Evolutionary conservation across 2,113 vertebrate species (phyloP).

Genomic region (Prionailurus bengalensis): DNA sequence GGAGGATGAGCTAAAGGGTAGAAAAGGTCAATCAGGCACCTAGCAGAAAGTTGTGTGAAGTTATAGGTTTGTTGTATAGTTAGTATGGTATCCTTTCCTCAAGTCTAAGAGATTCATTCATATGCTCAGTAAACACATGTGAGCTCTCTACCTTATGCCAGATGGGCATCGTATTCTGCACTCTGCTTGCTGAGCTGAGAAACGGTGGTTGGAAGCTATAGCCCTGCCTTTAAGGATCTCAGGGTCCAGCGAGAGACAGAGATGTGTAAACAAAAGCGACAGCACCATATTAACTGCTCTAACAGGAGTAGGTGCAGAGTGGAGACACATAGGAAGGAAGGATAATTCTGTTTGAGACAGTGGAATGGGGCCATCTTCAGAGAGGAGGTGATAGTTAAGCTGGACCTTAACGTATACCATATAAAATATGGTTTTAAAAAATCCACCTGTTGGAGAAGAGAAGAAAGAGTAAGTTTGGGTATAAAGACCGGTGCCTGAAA

Average conservation of each 20-base stretch:
- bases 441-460: neutral
- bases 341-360: neutral
- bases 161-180: neutral
- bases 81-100: neutral
- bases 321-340: neutral
- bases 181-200: conserved; percentile 31
- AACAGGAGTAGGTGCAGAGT: neutral
- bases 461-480: neutral
- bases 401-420: neutral
- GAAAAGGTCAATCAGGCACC: neutral
- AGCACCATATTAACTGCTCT: neutral
- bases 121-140: neutral
- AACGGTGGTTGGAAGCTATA: neutral
- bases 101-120: neutral
- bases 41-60: neutral
- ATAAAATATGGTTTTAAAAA: neutral
- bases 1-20: neutral
- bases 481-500: neutral
- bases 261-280: neutral
- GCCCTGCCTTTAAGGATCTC: neutral
- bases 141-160: neutral
- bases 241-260: neutral
- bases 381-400: neutral
- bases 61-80: neutral
- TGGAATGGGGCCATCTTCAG: neutral